Evolutionary conservation across 53 echinoderm and acorn worm species (phyloP), one percentile per base, ranked within the genome.

Genomic region (Apostichopus leukothele): DNA sequence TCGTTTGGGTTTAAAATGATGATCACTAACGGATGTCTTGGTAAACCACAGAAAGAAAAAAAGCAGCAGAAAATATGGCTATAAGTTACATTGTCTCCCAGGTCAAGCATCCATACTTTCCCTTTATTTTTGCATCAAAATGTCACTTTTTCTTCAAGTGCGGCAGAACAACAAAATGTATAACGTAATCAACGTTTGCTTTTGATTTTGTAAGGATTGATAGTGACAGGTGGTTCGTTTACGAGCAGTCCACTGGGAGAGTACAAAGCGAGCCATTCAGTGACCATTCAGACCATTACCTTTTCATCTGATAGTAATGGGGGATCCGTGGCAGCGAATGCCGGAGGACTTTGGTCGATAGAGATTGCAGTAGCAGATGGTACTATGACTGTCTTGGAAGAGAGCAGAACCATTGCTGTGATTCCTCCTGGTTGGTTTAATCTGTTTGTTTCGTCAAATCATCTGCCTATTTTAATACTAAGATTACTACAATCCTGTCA

Each of bases 261-360:
- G 39, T 85, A 85, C 63, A 85, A 85, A 39, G 60, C 19, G 5
- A 85, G 85, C 67, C 85, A 85, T 16, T 13, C 13, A 50, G 5
- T 85, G 13, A 85, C 85, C 61, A 18, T 85, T 3, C 51, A 59
- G 23, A 57, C 85, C 8, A 67, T 85, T 1, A 67, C 66, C 0
- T 85, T 85, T 14, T 39, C 27, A 10, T 85, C 85, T 4, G 10
- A 50, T 39, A 22, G 27, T 10, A 9, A 6, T 7, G 85, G 85
- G 0, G 67, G 67, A 20, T 85, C 85, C 5, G 85, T 85, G 5
- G 66, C 66, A 63, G 39, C 81, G 16, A 81, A 3, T 59, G 18
- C 18, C 6, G 27, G 50, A 50, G 25, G 9, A 63, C 85, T 63
- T 60, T 85, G 85, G 85, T 18, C 57, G 5, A 4, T 85, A 12